These are phyloP conservation scores for Phaetusa simplex DNA, from an alignment of 2,113 vertebrate genomes.

Conservation along the genomic window DNA sequence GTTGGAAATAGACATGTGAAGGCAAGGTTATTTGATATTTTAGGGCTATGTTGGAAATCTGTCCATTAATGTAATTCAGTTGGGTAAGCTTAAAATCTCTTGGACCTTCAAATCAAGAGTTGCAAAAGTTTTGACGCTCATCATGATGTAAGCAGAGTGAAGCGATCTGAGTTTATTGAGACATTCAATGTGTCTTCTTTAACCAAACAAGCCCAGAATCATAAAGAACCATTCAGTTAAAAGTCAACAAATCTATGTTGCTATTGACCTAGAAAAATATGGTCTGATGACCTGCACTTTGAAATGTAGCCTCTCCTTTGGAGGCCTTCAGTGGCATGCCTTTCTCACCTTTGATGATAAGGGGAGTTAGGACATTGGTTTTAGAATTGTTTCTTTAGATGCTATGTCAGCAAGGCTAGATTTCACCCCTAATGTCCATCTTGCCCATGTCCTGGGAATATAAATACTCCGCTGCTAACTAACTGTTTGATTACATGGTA, in stretches of 20 bases:
- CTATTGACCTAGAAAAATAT: not conserved
- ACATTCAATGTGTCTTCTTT: not conserved
- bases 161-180: not conserved
- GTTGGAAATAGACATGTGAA: not conserved
- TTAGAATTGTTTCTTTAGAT: not conserved
- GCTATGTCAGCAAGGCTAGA: not conserved
- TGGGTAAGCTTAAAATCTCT: not conserved
- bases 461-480: not conserved
- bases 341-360: not conserved
- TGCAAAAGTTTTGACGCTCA: not conserved
- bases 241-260: not conserved
- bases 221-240: not conserved
- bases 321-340: not conserved
- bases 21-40: not conserved
- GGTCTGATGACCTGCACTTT: not conserved
- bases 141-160: not conserved
- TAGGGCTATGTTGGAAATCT: not conserved
- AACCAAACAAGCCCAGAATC: not conserved
- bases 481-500: not conserved
- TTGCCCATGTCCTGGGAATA: not conserved
- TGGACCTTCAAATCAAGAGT: not conserved
- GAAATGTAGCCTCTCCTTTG: not conserved
- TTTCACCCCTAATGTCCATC: not conserved
- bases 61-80: not conserved
- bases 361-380: not conserved